These are phyloP conservation scores for Yponomeuta cagnagella DNA, from an alignment of 2,888 invertebrate genomes.

Conservation along the genomic window DNA sequence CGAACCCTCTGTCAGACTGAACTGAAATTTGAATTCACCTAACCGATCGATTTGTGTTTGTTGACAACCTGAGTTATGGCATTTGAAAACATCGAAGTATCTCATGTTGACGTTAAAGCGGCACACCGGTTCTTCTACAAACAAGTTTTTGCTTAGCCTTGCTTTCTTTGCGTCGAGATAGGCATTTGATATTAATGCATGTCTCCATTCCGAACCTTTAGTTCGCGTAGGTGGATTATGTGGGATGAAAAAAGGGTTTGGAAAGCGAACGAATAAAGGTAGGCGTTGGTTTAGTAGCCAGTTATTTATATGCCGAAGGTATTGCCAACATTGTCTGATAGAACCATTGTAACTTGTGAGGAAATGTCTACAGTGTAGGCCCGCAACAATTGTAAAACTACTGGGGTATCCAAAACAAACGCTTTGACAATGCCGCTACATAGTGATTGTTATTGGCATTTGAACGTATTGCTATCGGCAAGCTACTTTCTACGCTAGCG, in stretches of 20 bases:
- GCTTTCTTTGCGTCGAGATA: neutral
- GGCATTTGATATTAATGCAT: neutral
- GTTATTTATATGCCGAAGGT: neutral
- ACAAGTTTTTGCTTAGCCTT: neutral
- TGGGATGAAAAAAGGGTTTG: slow-evolving; percentile 9
- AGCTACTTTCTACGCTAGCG: slow-evolving; percentile 31
- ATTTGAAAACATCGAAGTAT: neutral
- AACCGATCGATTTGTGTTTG: slow-evolving; percentile 14
- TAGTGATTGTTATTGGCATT: slow-evolving; percentile 1
- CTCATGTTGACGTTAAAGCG: neutral
- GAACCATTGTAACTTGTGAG: neutral
- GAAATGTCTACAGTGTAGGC: neutral
- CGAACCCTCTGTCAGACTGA: slow-evolving; percentile 44
- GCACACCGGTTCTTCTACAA: neutral
- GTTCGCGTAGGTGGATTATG: slow-evolving; percentile 5
- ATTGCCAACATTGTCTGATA: neutral
- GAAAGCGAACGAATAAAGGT: slow-evolving; percentile 11
- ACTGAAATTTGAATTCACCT: slow-evolving; percentile 43
- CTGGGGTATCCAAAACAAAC: neutral
- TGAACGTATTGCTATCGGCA: neutral
- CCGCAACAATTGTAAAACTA: neutral
- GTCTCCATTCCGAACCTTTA: neutral
- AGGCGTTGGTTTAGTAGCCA: slow-evolving; percentile 3
- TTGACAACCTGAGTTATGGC: neutral
- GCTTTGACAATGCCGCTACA: neutral